Evolutionary conservation across 2,797 vertebrate genomes (phyloP), one percentile per base, ranked within the genome.

Genomic region (Dendrocincla tyrannina): DNA sequence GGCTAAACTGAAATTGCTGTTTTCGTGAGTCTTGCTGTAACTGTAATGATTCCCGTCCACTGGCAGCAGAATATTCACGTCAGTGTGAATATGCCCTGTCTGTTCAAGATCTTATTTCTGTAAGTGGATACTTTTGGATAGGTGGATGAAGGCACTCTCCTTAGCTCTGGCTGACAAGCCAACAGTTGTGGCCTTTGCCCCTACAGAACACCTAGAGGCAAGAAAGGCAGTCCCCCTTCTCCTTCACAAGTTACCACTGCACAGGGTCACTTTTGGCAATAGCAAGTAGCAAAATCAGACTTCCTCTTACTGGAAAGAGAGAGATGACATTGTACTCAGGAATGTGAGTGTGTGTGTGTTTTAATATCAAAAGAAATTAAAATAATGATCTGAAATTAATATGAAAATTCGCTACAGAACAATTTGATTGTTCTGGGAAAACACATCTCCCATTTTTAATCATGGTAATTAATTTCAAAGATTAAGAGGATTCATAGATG

Each of bases 381-480:
- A 91, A 90, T 95, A 87, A 87, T 68, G 55, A 69, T 83, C 56
- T 1, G 3, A 93, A 95, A 80, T 85, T 15, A 92, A 79, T 74
- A 82, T 16, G 72, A 93, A 82, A 64, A 91, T 91, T 93, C 1
- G 1, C 67, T 82, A 33, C 53, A 80, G 95, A 90, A 75, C 9
- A 41, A 89, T 87, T 90, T 95, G 88, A 96, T 97, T 97, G 96
- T 93, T 96, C 90, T 87, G 96, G 95, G 88, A 95, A 94, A 96
- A 95, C 58, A 82, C 46, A 80, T 93, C 75, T 94, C 93, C 89
- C 85, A 60, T 79, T 95, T 96, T 96, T 95, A 90, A 95, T 95
- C 84, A 91, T 79, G 50, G 72, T 91, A 95, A 95, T 96, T 96
- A 95, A 96, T 97, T 96, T 95, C 80, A 92, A 95, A 92, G 88